Evolutionary conservation across 2,113 vertebrate species (phyloP).

Genomic region (Nannobrachium achirus): DNA sequence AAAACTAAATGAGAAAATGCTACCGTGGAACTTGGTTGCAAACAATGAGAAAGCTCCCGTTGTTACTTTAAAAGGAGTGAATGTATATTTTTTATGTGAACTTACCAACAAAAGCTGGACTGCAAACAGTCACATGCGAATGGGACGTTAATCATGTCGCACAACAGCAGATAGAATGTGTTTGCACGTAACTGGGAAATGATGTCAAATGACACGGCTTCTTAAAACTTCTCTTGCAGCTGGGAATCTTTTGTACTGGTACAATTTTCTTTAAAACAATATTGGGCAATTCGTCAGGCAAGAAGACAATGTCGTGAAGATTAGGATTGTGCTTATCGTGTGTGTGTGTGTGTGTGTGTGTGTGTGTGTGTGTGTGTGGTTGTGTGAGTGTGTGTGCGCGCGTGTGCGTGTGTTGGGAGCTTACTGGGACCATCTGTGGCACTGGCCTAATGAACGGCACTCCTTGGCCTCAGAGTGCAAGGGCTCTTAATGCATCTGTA

Average conservation of each 20-base stretch:
- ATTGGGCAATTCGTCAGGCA: conserved; percentile 50
- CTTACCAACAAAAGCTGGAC: too few relatives aligned
- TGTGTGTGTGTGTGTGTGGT: conserved; percentile 13
- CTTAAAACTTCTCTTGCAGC: background rate
- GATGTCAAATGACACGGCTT: background rate
- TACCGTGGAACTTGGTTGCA: too few relatives aligned
- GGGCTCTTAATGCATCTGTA: conserved; percentile 78
- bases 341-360: conserved; percentile 4
- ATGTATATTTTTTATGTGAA: too few relatives aligned
- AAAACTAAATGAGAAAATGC: too few relatives aligned
- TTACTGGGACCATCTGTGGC: conserved; percentile 79
- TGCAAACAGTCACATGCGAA: too few relatives aligned
- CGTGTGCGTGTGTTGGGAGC: conserved; percentile 50
- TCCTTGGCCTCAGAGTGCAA: conserved; percentile 70
- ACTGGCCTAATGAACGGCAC: conserved; percentile 72
- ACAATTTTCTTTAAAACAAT: conserved; percentile 36
- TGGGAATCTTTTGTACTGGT: conserved; percentile 8
- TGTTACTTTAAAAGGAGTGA: too few relatives aligned
- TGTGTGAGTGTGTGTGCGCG: conserved; percentile 14
- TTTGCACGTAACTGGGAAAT: background rate
- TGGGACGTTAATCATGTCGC: too few relatives aligned
- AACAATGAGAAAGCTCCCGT: too few relatives aligned
- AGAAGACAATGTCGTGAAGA: conserved; percentile 64
- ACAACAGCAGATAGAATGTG: too few relatives aligned
- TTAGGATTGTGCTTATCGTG: conserved; percentile 62